These are phyloP conservation scores for Artibeus lituratus DNA, from an alignment of 2,797 vertebrate genomes.

Conservation along the genomic window DNA sequence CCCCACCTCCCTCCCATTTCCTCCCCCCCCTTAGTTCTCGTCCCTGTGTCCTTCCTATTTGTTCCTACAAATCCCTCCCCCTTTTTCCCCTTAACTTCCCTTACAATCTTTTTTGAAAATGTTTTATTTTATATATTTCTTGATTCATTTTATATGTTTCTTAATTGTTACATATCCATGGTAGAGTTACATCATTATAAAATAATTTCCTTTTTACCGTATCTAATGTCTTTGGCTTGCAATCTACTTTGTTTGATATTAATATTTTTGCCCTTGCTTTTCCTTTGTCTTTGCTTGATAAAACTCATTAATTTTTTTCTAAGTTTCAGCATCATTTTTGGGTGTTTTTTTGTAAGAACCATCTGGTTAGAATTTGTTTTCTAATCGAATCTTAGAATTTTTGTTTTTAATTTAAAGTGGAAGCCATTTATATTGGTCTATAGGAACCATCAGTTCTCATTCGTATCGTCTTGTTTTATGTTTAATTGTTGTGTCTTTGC, in stretches of 20 bases:
- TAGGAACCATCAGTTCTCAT: background rate
- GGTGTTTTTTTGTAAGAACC: background rate
- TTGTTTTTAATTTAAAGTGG: background rate
- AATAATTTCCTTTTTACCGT: background rate
- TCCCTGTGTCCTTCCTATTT: no score
- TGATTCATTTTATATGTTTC: background rate
- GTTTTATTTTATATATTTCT: background rate
- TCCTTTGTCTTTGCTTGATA: background rate
- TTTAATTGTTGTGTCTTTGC: background rate
- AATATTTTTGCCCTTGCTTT: background rate
- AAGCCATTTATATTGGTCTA: background rate
- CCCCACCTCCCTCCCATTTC: no score
- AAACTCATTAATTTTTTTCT: background rate
- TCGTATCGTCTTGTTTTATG: background rate
- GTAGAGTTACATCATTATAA: background rate
- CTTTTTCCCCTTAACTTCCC: no score
- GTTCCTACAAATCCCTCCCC: no score
- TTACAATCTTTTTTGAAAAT: background rate
- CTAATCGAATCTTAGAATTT: background rate
- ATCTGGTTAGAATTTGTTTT: constrained; percentile 20
- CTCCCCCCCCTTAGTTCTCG: no score
- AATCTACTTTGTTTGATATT: background rate
- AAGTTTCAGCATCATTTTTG: background rate
- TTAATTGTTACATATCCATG: background rate
- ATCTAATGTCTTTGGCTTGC: background rate